Evolutionary conservation across 1,140 invertebrate genomes (phyloP).

Genomic region (Propsilocerus akamusi): DNA sequence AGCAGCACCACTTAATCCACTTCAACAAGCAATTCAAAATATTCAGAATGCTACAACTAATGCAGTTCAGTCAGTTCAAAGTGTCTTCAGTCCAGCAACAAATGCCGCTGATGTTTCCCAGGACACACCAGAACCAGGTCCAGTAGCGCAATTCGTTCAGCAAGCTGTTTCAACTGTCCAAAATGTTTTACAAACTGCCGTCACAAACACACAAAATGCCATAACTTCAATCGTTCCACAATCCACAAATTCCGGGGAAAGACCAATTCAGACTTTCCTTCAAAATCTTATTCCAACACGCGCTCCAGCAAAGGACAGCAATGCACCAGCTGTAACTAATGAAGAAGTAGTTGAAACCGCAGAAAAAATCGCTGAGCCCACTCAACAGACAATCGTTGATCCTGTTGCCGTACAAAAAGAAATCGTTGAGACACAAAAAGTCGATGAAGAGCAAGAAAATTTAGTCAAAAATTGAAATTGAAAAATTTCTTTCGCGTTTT

Average conservation of each 20-base stretch:
- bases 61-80: background rate
- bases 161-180: background rate
- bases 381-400: too few species aligned
- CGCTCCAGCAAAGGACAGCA: background rate
- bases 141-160: background rate
- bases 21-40: background rate
- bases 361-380: too few species aligned
- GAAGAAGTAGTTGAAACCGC: background rate
- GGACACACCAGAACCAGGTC: background rate
- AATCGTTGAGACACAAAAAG: background rate
- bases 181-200: background rate
- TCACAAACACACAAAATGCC: background rate
- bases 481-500: too few species aligned
- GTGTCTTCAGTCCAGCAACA: background rate
- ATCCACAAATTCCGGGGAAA: background rate
- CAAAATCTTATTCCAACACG: too few species aligned
- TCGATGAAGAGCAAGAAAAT: background rate
- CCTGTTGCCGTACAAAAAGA: background rate
- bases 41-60: too few species aligned
- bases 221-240: background rate
- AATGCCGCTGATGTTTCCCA: background rate
- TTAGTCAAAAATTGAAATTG: slow-evolving; percentile 1
- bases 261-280: too few species aligned
- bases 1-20: background rate
- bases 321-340: background rate